Evolutionary conservation across 2,888 invertebrate genomes (phyloP), one percentile per base, ranked within the genome.

Genomic region (Eupithecia centaureata): DNA sequence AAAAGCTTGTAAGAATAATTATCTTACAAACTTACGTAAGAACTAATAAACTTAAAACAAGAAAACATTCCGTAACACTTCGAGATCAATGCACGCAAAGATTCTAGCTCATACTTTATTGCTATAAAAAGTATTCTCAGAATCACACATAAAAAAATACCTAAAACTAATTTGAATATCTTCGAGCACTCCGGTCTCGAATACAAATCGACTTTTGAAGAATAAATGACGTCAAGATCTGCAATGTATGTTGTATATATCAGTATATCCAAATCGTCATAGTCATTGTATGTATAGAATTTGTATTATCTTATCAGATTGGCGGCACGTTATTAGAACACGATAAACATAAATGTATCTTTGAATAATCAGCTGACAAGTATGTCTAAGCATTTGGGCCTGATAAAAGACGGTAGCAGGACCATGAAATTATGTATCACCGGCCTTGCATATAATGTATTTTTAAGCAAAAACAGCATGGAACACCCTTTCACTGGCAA

Each of bases 231-330:
- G 78, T 80, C 79, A 79, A 22, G 18, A 62, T 57, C 67, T 65
- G 62, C 67, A 61, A 68, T 65, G 62, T 67, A n/a, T n/a, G n/a
- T n/a, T n/a, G 58, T 64, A 56, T 67, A 68, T 76, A 74, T 77
- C 76, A 38, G 58, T 57, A 76, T 78, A 82, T 77, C 27, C 73
- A 74, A 71, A 77, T 74, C 77, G 79, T 82, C 78, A 80, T 72
- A 73, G 56, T 61, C 72, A 63, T 78, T 58, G 79, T 78, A 77
- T 75, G 78, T 78, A 78, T 54, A 58, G 27, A 63, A 51, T 57
- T 56, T 68, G 51, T n/a, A 18, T 52, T 63, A 82, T 80, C 76
- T 82, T 81, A 84, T 82, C 83, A 60, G 32, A 32, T 61, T 63
- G 64, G 70, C 67, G 76, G 60, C 60, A 70, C 73, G 76, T 80